Conservation (phyloP, 2,888 invertebrate species). For the Rhimphoctona megacephalus region DNA sequence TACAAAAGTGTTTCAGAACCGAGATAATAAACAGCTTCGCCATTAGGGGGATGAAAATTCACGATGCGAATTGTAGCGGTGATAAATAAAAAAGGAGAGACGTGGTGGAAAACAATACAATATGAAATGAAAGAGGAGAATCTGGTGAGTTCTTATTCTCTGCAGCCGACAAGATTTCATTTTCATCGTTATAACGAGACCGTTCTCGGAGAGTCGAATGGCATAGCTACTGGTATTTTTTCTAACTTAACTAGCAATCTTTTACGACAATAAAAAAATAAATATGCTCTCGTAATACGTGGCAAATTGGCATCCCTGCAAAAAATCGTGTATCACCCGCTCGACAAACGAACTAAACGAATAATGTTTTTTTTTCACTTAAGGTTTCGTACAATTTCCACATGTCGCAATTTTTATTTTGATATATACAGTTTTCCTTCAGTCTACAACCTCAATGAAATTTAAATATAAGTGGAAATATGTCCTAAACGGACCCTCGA, state of each 20-base stretch:
- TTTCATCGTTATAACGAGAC: constrained; percentile 36
- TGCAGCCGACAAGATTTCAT: constrained; percentile 58
- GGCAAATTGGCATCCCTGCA: not conserved
- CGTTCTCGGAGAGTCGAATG: constrained; percentile 22
- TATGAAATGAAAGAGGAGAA: constrained; percentile 35
- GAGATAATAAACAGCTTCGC: constrained; percentile 39
- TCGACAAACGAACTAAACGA: constrained; percentile 2
- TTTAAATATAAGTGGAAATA: not conserved
- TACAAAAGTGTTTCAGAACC: constrained; percentile 35
- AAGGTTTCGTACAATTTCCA: not conserved
- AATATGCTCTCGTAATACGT: not conserved
- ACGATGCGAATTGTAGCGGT: constrained; percentile 62
- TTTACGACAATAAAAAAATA: constrained; percentile 35
- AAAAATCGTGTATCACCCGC: not conserved
- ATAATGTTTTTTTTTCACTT: constrained; percentile 9
- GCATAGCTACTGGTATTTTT: constrained; percentile 26
- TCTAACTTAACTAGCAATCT: constrained; percentile 34
- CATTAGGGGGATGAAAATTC: constrained; percentile 68
- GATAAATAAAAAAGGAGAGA: constrained; percentile 52
- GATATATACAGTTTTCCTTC: not conserved
- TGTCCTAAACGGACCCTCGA: not conserved
- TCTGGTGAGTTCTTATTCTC: constrained; percentile 22
- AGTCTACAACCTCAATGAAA: not conserved
- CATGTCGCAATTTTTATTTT: not conserved
- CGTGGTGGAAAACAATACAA: constrained; percentile 52